Evolutionary conservation across 2,113 vertebrate genomes (phyloP).

Genomic region (Climacteris rufus): DNA sequence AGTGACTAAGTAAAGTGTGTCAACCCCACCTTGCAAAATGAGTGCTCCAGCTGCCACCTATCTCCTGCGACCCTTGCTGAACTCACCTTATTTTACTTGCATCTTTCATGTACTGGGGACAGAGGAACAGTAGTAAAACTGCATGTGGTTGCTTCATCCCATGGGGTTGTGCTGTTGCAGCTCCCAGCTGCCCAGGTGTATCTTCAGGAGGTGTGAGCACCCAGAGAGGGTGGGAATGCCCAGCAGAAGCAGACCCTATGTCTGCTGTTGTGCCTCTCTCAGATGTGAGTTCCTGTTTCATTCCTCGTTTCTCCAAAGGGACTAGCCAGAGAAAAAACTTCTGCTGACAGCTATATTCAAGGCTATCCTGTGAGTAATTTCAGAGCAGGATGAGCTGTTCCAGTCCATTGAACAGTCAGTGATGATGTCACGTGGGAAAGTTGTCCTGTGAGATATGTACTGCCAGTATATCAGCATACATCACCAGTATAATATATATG

Average conservation of each 20-base stretch:
- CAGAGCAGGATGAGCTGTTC: background rate
- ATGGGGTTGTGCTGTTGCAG: background rate
- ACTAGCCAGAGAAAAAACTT: background rate
- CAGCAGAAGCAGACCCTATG: background rate
- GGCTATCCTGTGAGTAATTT: background rate
- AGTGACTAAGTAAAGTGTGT: background rate
- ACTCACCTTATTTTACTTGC: background rate
- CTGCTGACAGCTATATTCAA: background rate
- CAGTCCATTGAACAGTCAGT: background rate
- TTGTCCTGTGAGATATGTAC: background rate
- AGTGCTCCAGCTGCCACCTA: background rate
- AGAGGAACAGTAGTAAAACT: background rate
- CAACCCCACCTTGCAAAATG: fast-evolving
- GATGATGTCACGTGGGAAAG: background rate
- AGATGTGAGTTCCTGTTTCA: background rate
- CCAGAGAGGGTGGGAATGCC: background rate
- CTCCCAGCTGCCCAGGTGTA: background rate
- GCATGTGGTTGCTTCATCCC: background rate
- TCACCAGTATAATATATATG: background rate
- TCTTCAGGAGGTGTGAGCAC: background rate
- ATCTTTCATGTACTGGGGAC: background rate
- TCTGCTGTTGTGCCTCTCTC: background rate
- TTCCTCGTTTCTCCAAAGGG: background rate
- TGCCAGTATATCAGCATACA: background rate
- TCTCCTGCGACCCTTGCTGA: background rate